These are phyloP conservation scores for Brotogeris chrysoptera DNA, from an alignment of 2,797 vertebrate species.

Conservation along the genomic window DNA sequence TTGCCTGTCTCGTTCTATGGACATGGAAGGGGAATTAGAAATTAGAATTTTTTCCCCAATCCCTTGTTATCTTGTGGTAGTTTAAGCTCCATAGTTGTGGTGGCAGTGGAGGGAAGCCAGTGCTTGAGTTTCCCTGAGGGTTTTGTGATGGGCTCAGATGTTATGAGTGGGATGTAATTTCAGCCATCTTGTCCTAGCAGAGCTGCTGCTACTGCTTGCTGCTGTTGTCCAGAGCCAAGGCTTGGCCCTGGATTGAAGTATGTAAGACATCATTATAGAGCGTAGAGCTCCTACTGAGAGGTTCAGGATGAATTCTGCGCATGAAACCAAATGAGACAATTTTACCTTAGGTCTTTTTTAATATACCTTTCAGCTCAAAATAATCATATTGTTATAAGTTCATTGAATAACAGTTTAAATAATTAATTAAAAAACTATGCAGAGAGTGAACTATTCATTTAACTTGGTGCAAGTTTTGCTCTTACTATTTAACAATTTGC, in stretches of 20 bases:
- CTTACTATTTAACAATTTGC: not conserved
- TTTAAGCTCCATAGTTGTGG: not conserved
- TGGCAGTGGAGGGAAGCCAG: not conserved
- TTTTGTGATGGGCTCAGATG: not conserved
- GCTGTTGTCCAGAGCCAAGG: not conserved
- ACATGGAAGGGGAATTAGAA: not conserved
- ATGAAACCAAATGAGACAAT: not conserved
- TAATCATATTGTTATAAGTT: not conserved
- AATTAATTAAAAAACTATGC: not conserved
- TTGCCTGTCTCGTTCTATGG: not conserved
- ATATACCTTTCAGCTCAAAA: not conserved
- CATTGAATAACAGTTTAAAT: not conserved
- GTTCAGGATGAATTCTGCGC: not conserved
- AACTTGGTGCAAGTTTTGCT: not conserved
- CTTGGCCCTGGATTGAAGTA: not conserved
- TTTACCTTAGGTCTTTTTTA: not conserved
- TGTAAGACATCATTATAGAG: not conserved
- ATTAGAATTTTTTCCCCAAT: fast-evolving
- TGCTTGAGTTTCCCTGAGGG: not conserved
- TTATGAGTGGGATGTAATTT: not conserved
- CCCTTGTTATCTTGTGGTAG: not conserved
- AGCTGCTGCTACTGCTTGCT: not conserved
- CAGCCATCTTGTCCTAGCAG: not conserved
- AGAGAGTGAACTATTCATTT: not conserved
- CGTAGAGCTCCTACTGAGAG: not conserved